Evolutionary conservation across 2,797 vertebrate genomes (phyloP), one percentile per base, ranked within the genome.

Genomic region (Acipenser ruthenus): DNA sequence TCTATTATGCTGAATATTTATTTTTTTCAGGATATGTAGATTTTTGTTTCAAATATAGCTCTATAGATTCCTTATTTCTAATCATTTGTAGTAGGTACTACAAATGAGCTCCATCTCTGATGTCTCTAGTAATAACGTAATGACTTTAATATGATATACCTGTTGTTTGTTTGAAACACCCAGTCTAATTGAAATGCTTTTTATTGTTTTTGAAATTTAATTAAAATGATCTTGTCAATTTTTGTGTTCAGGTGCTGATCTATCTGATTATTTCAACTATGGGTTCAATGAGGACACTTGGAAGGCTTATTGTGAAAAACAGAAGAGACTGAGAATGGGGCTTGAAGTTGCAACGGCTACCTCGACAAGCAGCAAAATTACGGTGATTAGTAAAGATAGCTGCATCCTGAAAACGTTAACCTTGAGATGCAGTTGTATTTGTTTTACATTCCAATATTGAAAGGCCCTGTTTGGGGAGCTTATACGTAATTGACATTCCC

Each of bases 301-400:
- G 87, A 90, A 89, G 69, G 81, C 83, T 8, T 90, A 90, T 66
- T 89, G 87, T 75, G 86, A 86, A 56, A 89, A 90, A 61, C 86
- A 89, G 74, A 81, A 79, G 3, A 77, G 86, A 60, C 84, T 89
- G 55, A 85, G 86, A 76, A 81, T 87, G 37, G 88, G 86, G 7
- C 71, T 88, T 73, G 86, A 86, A 84, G 84, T 84, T 74, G 79
- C 94, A 69, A 91, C 86, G 48, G 87, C 94, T 70, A 85, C 91
- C 77, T 94, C 95, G 49, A 73, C 83, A 59, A 92, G 95, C 18
- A 99, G 96, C 90, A 98, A 94, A 86, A 87, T 86, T 70, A 88
- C 74, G 87, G 95, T 94, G 86, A 37, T 37, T 37, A 37, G 4
- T 37, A 37, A 37, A 37, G 37, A 37, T 37, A 37, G 23, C 37